Percentiles rank a stretch among this genome's conserved stretches.
These are phyloP conservation scores for Acomys russatus DNA, from an alignment of 2,797 vertebrate genomes.

Conservation along the genomic window DNA sequence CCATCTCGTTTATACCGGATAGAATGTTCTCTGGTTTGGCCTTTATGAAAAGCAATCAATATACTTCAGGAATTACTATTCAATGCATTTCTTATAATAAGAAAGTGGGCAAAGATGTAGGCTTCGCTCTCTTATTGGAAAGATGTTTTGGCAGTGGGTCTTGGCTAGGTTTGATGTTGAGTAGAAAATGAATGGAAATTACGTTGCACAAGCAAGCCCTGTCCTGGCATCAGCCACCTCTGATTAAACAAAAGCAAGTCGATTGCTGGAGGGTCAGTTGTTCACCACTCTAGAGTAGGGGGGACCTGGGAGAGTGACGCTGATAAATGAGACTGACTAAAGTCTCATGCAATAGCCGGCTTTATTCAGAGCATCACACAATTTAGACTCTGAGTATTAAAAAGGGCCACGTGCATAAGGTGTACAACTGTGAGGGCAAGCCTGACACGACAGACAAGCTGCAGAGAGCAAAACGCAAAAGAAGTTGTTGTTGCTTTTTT, in stretches of 20 bases:
- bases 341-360: neutral
- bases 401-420: neutral
- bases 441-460: neutral
- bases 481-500: no score
- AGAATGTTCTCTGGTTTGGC: neutral
- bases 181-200: neutral
- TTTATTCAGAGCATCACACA: neutral
- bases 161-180: neutral
- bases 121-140: neutral
- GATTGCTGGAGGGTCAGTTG: neutral
- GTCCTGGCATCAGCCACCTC: neutral
- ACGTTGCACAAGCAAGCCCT: neutral
- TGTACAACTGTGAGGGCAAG: neutral
- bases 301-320: neutral
- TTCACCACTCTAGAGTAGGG: neutral
- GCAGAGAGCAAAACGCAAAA: neutral
- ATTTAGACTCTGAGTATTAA: neutral
- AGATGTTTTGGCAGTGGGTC: neutral
- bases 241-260: neutral
- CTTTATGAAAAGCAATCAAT: conserved; percentile 6
- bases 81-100: neutral
- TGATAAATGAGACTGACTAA: neutral
- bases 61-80: neutral
- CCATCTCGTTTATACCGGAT: neutral
- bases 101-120: neutral